These are phyloP conservation scores for Polyergus mexicanus DNA, from an alignment of 1,140 invertebrate genomes.

Conservation along the genomic window DNA sequence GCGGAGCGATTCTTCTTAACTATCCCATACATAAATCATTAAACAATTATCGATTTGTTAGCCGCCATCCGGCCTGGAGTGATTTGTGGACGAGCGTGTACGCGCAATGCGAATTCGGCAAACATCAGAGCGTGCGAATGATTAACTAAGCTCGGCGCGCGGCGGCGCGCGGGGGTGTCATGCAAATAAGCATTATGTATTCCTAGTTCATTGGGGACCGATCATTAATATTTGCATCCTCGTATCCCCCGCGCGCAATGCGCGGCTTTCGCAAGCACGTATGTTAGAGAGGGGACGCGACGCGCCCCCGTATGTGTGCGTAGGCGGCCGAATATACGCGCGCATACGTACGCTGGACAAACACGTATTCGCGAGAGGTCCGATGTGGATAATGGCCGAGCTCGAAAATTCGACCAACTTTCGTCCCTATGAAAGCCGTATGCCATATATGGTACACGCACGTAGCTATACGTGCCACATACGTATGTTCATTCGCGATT, in stretches of 20 bases:
- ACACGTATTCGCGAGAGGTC: constrained; percentile 20
- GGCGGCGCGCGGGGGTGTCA: constrained; percentile 60
- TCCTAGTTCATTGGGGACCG: constrained; percentile 76
- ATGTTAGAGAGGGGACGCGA: constrained; percentile 57
- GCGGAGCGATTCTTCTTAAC: constrained; percentile 25
- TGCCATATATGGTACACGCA: no score
- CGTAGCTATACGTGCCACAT: not conserved
- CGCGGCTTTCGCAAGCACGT: constrained; percentile 65
- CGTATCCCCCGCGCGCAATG: constrained; percentile 20
- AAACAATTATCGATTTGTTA: constrained; percentile 70
- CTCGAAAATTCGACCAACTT: constrained; percentile 44
- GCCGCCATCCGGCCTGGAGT: constrained; percentile 5
- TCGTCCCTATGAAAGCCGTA: constrained; percentile 9
- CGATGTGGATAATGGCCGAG: constrained; percentile 42
- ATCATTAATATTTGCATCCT: constrained; percentile 75
- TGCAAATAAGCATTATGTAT: constrained; percentile 76
- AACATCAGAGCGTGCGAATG: constrained; percentile 75
- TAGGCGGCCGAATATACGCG: not conserved
- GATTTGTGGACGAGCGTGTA: constrained; percentile 69
- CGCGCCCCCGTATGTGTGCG: not conserved
- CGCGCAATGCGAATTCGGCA: constrained; percentile 69
- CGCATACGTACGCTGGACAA: constrained; percentile 41
- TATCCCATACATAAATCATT: constrained; percentile 59
- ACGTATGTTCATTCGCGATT: constrained; percentile 31
- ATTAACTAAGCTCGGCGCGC: constrained; percentile 72